Base-by-base conservation (phyloP, 2,113 vertebrate species). In the Galemys pyrenaicus region DNA sequence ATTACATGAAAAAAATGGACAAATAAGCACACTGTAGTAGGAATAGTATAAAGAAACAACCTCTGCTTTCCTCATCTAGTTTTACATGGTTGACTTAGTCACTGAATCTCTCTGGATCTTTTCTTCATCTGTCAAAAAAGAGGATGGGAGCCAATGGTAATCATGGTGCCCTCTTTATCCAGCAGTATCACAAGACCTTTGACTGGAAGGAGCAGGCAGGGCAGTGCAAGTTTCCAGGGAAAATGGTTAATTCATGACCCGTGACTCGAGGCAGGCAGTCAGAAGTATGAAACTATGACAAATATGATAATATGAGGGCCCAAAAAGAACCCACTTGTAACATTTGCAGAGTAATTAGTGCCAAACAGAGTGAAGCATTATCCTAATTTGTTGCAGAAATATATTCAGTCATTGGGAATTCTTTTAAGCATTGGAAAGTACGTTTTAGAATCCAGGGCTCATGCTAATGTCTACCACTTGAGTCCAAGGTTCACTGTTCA, bases 401-500 rank as follows among this genome's bases (percentile, higher is more conserved):
- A 26, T 71, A 96, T 37, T 84, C 70, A 49, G 37, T 94, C 26
- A 32, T 68, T 2, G 92, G 92, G 60, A 92, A 54, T 26, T 97
- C 70, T 94, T 35, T 73, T 22, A 44, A 35, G 94, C 54, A 65
- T 5, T 8, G 88, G 65, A 92, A 88, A 88, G 85, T 94, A 95
- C 10, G 64, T 82, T 92, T 60, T 3, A 0, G 79, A 54, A 82
- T 65, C 37, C 71, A 71, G 37, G 26, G 24, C 78, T 93, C 9
- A 15, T 35, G 67, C 78, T 88, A 89, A 92, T 22, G 65, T 71
- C 91, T 95, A 91, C 74, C 71, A 26, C 92, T 96, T n/a, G 26
- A 92, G 96, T 97, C 81, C 22, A 92, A 87, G 86, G 92, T 98
- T 98, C 96, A 89, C 90, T 91, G 49, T 92, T 93, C 37, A 73